Percentiles rank a stretch among this genome's conserved stretches.
Evolutionary conservation across 2,888 invertebrate genomes (phyloP).

Genomic region (Pteria penguin): DNA sequence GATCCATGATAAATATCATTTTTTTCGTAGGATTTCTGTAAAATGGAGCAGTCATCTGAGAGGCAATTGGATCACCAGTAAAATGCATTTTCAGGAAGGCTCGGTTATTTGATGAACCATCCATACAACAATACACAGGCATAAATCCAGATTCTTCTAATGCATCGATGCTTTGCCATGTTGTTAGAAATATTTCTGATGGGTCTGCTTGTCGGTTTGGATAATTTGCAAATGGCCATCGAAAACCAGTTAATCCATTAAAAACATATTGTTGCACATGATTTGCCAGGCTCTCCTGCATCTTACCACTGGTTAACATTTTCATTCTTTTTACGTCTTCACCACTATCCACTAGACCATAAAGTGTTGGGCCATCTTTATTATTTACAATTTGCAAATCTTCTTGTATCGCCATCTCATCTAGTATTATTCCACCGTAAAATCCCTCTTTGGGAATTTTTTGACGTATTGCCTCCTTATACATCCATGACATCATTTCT

Average conservation of each 20-base stretch:
- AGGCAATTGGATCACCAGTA: background rate
- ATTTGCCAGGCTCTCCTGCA: conserved; percentile 2
- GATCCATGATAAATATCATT: conserved; percentile 9
- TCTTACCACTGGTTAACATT: background rate
- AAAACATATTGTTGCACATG: conserved; percentile 2
- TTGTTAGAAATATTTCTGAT: conserved; percentile 4
- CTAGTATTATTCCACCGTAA: conserved; percentile 24
- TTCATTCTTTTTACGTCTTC: background rate
- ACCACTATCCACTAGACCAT: conserved; percentile 20
- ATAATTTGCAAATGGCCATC: conserved; percentile 1
- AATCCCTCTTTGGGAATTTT: background rate
- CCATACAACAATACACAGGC: conserved; percentile 13
- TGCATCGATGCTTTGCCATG: conserved; percentile 1
- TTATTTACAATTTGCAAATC: conserved; percentile 17
- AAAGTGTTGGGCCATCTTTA: background rate
- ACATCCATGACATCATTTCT: conserved; percentile 35
- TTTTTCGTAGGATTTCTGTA: background rate
- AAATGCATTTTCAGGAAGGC: conserved; percentile 26
- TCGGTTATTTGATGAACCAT: conserved; percentile 28
- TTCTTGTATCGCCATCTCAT: conserved; percentile 40
- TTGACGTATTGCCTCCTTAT: conserved; percentile 1
- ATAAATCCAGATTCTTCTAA: conserved; percentile 18
- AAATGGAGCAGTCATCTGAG: background rate
- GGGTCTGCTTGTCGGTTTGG: conserved; percentile 6
- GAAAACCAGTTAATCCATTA: conserved; percentile 14